Evolutionary conservation across 1,140 invertebrate genomes (phyloP).

Genomic region (Drosophila nannoptera): DNA sequence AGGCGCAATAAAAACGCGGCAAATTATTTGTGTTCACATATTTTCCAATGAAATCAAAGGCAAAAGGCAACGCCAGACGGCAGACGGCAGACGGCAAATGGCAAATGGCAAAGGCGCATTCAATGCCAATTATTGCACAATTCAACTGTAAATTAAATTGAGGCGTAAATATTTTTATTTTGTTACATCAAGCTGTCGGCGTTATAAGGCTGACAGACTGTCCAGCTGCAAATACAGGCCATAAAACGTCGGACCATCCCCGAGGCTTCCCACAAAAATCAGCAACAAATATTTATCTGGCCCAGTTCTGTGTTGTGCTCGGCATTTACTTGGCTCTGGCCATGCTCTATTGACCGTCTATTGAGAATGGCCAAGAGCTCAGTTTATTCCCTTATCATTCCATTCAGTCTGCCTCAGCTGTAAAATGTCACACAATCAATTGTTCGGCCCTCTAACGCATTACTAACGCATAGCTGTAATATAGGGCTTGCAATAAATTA

Average conservation of each 20-base stretch:
- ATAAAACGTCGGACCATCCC: constrained; percentile 2
- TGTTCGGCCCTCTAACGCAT: constrained; percentile 18
- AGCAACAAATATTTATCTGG: constrained; percentile 10
- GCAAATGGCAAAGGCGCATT: constrained; percentile 16
- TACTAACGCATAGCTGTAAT: constrained; percentile 29
- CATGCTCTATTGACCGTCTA: constrained; percentile 9
- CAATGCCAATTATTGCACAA: constrained; percentile 51
- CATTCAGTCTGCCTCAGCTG: constrained; percentile 4
- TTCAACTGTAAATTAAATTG: constrained; percentile 56
- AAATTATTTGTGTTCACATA: constrained; percentile 30
- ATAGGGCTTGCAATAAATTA: neutral
- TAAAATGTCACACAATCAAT: constrained; percentile 15
- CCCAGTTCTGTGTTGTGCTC: constrained; percentile 6
- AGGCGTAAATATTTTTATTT: constrained; percentile 67
- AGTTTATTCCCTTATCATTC: constrained; percentile 21
- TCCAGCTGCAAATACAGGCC: constrained; percentile 16
- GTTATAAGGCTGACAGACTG: constrained; percentile 13
- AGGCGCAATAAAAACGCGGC: constrained; percentile 52
- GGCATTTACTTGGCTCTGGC: constrained; percentile 2
- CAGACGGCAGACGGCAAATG: constrained; percentile 4
- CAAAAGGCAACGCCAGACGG: neutral
- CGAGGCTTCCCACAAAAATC: constrained; percentile 9
- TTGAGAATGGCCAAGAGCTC: neutral
- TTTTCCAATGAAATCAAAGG: constrained; percentile 36
- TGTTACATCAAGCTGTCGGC: constrained; percentile 30